phyloP scores from a whole-genome alignment of 2,888 invertebrate genomes.

The Schizaphis graminum region DNA sequence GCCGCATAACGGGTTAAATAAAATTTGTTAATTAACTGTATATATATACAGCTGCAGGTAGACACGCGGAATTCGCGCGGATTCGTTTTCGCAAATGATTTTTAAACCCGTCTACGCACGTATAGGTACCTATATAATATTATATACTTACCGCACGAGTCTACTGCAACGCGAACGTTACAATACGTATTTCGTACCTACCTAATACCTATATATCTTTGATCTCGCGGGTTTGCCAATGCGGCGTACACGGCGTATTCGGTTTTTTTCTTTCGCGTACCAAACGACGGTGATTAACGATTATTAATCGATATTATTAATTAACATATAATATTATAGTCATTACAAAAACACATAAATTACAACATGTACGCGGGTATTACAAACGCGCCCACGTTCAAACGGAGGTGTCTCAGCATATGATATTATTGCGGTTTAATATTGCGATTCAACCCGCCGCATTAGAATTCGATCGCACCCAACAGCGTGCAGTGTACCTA shows the following conservation, averaged over 20 bases:
- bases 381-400: background rate
- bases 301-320: slow-evolving; percentile 8
- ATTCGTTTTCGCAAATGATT: background rate
- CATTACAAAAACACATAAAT: background rate
- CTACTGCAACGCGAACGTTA: background rate
- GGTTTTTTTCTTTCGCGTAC: background rate
- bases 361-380: background rate
- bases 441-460: background rate
- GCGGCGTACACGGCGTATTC: background rate
- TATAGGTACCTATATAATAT: no score
- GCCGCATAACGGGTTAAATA: background rate
- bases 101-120: background rate
- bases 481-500: background rate
- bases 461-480: background rate
- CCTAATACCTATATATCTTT: background rate
- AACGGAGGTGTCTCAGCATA: slow-evolving; percentile 3
- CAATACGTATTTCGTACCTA: no score
- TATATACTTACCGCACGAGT: background rate
- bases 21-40: background rate
- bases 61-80: background rate
- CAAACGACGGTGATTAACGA: background rate
- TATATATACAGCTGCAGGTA: background rate
- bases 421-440: background rate
- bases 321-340: no score
- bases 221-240: background rate